Percentiles rank a stretch among this genome's conserved stretches.
phyloP scores from a whole-genome alignment of 2,888 invertebrate species.

The Conchocele bisecta region DNA sequence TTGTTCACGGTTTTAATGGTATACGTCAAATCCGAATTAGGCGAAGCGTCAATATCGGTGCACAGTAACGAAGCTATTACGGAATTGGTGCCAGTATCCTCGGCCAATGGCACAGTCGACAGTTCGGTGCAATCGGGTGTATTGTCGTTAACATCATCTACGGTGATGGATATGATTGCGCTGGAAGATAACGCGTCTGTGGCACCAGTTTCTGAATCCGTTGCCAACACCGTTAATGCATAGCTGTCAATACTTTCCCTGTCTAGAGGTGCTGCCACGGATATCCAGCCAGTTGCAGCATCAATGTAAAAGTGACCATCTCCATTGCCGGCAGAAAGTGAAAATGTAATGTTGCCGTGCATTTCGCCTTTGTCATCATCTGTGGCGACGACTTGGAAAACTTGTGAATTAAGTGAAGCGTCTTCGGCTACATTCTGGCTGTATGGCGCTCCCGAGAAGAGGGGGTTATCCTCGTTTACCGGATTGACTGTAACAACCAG shows the following conservation, averaged over 20 bases:
- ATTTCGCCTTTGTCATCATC: constrained; percentile 61
- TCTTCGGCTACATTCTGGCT: constrained; percentile 61
- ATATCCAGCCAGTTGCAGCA: constrained; percentile 45
- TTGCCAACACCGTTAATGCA: constrained; percentile 42
- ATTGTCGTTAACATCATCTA: constrained; percentile 92
- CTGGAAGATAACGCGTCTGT: constrained; percentile 85
- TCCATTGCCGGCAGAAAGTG: constrained; percentile 40
- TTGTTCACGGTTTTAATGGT: constrained; percentile 55
- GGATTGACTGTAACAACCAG: constrained; percentile 53
- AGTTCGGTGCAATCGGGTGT: constrained; percentile 62
- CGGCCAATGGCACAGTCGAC: constrained; percentile 54
- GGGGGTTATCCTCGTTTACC: constrained; percentile 65
- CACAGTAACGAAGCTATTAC: constrained; percentile 92
- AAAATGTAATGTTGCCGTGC: constrained; percentile 37
- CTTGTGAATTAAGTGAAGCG: constrained; percentile 24
- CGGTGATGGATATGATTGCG: constrained; percentile 91
- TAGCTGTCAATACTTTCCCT: constrained; percentile 40
- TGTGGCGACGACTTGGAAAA: constrained; percentile 51
- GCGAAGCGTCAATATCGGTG: constrained; percentile 60
- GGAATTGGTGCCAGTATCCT: constrained; percentile 89
- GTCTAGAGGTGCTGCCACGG: constrained; percentile 43
- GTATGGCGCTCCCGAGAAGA: constrained; percentile 42
- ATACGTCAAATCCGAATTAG: constrained; percentile 42
- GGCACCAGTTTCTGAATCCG: constrained; percentile 55
- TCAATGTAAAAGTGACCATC: constrained; percentile 44